Evolutionary conservation across 1,140 invertebrate genomes (phyloP).

Genomic region (Drosophila erecta): DNA sequence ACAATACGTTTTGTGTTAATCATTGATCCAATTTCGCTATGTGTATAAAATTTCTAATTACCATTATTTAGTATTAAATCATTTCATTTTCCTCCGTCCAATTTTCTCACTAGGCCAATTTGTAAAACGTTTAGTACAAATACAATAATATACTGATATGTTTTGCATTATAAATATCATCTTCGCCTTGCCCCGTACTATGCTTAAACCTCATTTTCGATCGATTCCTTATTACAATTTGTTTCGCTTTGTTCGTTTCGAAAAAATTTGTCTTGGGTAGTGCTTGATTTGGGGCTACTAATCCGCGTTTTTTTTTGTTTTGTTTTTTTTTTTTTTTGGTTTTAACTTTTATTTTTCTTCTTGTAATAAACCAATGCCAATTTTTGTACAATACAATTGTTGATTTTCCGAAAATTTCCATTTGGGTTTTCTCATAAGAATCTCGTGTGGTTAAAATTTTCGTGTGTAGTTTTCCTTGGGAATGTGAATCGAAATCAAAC

Average conservation of each 20-base stretch:
- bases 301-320: conserved; percentile 11
- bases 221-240: conserved; percentile 39
- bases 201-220: conserved; percentile 34
- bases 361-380: conserved; percentile 48
- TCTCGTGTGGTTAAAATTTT: conserved; percentile 49
- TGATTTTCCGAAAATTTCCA: conserved; percentile 34
- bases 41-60: conserved; percentile 79
- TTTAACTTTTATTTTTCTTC: conserved; percentile 15
- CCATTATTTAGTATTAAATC: conserved; percentile 46
- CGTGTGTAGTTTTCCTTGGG: conserved; percentile 42
- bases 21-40: conserved; percentile 75
- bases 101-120: conserved; percentile 71
- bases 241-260: conserved; percentile 32
- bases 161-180: conserved; percentile 80
- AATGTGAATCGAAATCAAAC: conserved; percentile 50
- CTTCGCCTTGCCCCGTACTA: conserved; percentile 13
- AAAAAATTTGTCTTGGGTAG: conserved; percentile 54
- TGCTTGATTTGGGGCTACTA: conserved; percentile 41
- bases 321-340: conserved; percentile 8
- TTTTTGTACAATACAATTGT: conserved; percentile 59
- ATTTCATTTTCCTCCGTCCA: conserved; percentile 30
- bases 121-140: conserved; percentile 83
- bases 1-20: conserved; percentile 59
- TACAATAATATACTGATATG: conserved; percentile 81
- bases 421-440: conserved; percentile 65